These are phyloP conservation scores for Coreoperca whiteheadi DNA, from an alignment of 2,113 vertebrate genomes.

Conservation along the genomic window DNA sequence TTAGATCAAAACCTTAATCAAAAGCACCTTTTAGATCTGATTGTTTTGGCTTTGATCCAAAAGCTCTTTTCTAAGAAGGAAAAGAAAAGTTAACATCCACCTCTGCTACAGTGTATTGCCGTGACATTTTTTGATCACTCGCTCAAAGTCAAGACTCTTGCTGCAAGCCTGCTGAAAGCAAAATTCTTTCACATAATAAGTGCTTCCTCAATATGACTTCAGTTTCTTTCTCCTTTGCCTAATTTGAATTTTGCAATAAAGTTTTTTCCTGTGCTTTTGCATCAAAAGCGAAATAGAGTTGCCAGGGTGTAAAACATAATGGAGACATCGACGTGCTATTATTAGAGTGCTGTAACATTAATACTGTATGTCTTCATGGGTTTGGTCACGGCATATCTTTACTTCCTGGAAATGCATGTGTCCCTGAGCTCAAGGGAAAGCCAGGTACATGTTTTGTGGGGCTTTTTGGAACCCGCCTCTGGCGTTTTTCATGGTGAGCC, in stretches of 20 bases:
- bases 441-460: not conserved
- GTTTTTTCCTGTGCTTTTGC: conserved; percentile 25
- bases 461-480: not conserved
- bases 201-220: conserved; percentile 24
- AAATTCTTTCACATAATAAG: conserved; percentile 47
- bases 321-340: not conserved
- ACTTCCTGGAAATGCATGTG: conserved; percentile 16
- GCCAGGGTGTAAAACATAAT: conserved; percentile 17
- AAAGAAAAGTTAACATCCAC: conserved; percentile 16
- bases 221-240: conserved; percentile 18
- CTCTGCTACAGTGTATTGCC: conserved; percentile 35
- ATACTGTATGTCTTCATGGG: conserved; percentile 18
- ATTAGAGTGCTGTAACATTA: conserved; percentile 12
- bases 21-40: conserved; percentile 5
- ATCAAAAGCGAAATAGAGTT: conserved; percentile 4
- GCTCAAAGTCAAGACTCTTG: conserved; percentile 61
- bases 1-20: conserved; percentile 9
- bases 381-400: conserved; percentile 20
- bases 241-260: conserved; percentile 23
- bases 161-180: conserved; percentile 51
- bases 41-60: conserved; percentile 11
- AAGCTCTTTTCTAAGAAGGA: not conserved
- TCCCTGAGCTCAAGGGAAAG: conserved; percentile 23
- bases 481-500: conserved; percentile 11
- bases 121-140: conserved; percentile 65